Conservation (phyloP, 2,888 invertebrate genomes). For the Ischnus inquisitorius region DNA sequence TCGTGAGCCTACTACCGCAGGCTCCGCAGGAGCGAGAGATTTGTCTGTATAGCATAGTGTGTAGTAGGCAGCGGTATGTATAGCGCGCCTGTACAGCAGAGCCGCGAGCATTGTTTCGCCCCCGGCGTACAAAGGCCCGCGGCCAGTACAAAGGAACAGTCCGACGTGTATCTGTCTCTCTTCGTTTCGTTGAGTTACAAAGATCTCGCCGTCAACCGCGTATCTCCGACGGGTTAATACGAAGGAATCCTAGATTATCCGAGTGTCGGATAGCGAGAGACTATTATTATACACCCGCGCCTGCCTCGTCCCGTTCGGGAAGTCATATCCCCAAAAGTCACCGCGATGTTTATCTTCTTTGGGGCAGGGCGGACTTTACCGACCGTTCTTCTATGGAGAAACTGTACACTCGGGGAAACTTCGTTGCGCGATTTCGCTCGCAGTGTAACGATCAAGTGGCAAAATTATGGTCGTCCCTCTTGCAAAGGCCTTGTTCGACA, state of each 20-base stretch:
- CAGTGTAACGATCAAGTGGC: background rate
- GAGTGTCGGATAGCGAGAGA: conserved; percentile 61
- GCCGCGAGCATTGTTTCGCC: conserved; percentile 80
- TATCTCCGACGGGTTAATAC: conserved; percentile 56
- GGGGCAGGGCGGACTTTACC: conserved; percentile 32
- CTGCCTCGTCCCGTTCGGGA: conserved; percentile 30
- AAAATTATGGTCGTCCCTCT: background rate
- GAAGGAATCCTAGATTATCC: conserved; percentile 63
- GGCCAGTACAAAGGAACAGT: conserved; percentile 64
- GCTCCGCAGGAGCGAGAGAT: conserved; percentile 56
- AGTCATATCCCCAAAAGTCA: conserved; percentile 51
- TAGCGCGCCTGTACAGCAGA: conserved; percentile 33
- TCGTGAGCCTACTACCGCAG: conserved; percentile 71
- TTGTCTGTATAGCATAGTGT: conserved; percentile 12
- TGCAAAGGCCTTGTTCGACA: too few relatives aligned
- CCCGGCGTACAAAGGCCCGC: conserved; percentile 75
- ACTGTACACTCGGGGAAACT: background rate
- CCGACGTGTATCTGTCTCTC: conserved; percentile 36
- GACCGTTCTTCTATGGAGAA: background rate
- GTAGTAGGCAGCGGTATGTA: conserved; percentile 21
- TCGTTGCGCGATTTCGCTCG: background rate
- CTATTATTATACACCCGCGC: conserved; percentile 57
- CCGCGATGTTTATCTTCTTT: conserved; percentile 62
- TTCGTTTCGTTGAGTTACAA: conserved; percentile 15
- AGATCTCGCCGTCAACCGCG: conserved; percentile 26